phyloP scores from a whole-genome alignment of 2,113 vertebrate genomes.

The Microcebus jonahi region DNA sequence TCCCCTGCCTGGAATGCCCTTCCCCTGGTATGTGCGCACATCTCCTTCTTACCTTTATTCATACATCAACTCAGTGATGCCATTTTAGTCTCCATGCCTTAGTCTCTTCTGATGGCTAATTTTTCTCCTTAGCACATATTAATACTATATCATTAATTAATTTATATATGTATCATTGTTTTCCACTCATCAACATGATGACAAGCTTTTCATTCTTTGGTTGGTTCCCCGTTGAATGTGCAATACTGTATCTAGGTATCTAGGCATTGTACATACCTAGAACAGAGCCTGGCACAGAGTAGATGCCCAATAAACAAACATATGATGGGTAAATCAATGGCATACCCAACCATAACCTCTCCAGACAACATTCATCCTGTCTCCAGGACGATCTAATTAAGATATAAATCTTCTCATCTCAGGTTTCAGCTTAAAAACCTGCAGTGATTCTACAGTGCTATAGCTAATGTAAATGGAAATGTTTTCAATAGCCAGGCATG shows the following conservation, averaged over 20 bases:
- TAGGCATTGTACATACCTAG: neutral
- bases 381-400: constrained; percentile 1
- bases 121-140: constrained; percentile 20
- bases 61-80: neutral
- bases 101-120: neutral
- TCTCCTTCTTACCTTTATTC: neutral
- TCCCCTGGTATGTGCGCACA: neutral
- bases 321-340: neutral
- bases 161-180: neutral
- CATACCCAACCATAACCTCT: neutral
- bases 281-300: neutral
- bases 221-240: neutral
- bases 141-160: neutral
- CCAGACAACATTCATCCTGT: neutral
- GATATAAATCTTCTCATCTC: neutral
- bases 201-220: neutral
- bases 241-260: neutral
- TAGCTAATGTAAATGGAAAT: neutral
- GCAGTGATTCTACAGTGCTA: neutral
- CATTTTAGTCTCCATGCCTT: neutral
- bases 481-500: neutral
- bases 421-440: neutral
- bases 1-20: neutral
- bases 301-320: neutral
- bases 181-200: neutral